phyloP scores from a whole-genome alignment of 2,113 vertebrate genomes.

The Mola mola region DNA sequence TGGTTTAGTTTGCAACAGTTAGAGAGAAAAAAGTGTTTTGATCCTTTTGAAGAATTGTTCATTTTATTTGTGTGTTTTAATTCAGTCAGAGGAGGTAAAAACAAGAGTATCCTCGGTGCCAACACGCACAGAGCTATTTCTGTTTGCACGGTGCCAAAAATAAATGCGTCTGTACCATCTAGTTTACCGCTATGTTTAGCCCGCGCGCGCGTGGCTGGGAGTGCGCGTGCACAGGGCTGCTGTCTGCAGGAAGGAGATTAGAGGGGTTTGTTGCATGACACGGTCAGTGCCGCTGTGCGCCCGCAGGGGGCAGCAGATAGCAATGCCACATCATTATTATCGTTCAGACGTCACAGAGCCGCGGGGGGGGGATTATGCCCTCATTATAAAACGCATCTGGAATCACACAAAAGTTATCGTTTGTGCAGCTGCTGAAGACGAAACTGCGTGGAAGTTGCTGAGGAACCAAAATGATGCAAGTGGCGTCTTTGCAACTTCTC shows the following conservation, averaged over 20 bases:
- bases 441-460: slow-evolving; percentile 11
- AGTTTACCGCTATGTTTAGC: slow-evolving; percentile 43
- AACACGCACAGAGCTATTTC: slow-evolving; percentile 8
- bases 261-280: slow-evolving; percentile 22
- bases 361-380: slow-evolving; percentile 13
- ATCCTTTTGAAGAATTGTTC: not conserved
- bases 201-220: slow-evolving; percentile 1
- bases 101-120: not conserved
- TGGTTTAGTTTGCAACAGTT: too few relatives aligned
- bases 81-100: not conserved
- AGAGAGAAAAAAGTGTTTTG: not conserved
- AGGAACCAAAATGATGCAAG: slow-evolving; percentile 7
- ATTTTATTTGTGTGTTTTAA: not conserved
- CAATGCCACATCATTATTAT: slow-evolving; percentile 10
- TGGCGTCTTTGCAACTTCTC: not conserved
- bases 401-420: slow-evolving; percentile 2
- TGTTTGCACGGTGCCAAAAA: slow-evolving; percentile 10
- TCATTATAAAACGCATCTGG: not conserved
- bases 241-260: slow-evolving; percentile 62
- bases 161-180: slow-evolving; percentile 22
- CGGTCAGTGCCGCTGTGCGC: slow-evolving; percentile 15
- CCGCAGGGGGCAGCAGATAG: slow-evolving; percentile 67
- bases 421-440: slow-evolving; percentile 17
- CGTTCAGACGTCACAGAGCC: slow-evolving; percentile 17
- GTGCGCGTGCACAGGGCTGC: slow-evolving; percentile 1